Percentiles rank a stretch among this genome's conserved stretches.
Conservation (phyloP, 2,888 invertebrate genomes). For the Oligia fasciuncula region DNA sequence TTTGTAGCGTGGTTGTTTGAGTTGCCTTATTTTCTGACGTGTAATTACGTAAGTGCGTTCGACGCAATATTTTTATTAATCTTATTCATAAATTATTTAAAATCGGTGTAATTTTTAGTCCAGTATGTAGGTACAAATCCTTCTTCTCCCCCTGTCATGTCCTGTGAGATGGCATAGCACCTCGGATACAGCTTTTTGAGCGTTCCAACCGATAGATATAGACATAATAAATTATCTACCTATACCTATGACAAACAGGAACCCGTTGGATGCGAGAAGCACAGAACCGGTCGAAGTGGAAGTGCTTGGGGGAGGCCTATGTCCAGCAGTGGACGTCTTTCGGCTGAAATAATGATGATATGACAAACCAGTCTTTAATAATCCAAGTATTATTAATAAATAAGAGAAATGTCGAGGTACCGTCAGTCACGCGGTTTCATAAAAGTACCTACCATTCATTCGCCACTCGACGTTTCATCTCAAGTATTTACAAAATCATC, state of each 20-base stretch:
- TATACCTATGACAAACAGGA: too few species aligned
- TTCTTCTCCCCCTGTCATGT: neutral
- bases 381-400: neutral
- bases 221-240: neutral
- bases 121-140: neutral
- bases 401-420: neutral
- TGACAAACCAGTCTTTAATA: neutral
- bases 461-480: slow-evolving; percentile 16
- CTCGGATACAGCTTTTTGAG: neutral
- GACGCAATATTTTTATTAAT: neutral
- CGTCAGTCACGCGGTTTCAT: slow-evolving; percentile 36
- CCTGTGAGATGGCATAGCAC: neutral
- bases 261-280: too few species aligned
- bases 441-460: slow-evolving; percentile 6
- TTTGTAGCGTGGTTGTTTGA: slow-evolving; percentile 29
- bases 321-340: too few species aligned
- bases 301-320: too few species aligned
- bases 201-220: neutral
- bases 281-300: too few species aligned
- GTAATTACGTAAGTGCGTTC: slow-evolving; percentile 28
- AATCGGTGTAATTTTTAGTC: neutral
- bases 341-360: too few species aligned
- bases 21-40: slow-evolving; percentile 26
- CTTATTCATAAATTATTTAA: too few species aligned
- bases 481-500: slow-evolving; percentile 18